Percentiles rank a stretch among this genome's conserved stretches.
Evolutionary conservation across 2,113 vertebrate genomes (phyloP).

Genomic region (Zapus hudsonius): DNA sequence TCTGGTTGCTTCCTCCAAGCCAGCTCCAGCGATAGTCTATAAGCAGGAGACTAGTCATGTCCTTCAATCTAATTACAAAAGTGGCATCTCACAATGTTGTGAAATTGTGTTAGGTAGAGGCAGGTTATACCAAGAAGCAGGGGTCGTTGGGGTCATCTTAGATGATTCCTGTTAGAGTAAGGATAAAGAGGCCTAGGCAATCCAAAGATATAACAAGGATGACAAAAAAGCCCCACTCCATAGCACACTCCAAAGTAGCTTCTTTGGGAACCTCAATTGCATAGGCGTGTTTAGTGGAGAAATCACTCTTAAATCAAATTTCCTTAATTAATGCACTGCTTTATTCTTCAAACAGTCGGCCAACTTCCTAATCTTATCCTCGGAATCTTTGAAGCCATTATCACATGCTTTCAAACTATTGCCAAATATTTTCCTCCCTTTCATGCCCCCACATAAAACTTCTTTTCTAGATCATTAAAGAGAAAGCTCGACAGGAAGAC

Average conservation of each 20-base stretch:
- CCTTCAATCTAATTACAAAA: not conserved
- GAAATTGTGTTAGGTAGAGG: not conserved
- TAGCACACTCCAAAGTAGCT: not conserved
- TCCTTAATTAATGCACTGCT: slow-evolving; percentile 66
- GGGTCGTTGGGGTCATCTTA: not conserved
- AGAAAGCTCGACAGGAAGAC: slow-evolving; percentile 49
- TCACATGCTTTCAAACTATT: slow-evolving; percentile 63
- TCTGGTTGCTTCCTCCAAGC: slow-evolving; percentile 1
- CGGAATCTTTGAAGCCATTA: slow-evolving; percentile 70
- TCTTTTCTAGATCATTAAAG: slow-evolving; percentile 61
- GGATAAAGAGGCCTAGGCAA: not conserved
- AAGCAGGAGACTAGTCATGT: not conserved
- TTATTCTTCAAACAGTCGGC: slow-evolving; percentile 68
- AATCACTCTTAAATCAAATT: slow-evolving; percentile 57
- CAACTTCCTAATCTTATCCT: slow-evolving; percentile 72
- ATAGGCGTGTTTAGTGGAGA: slow-evolving; percentile 18
- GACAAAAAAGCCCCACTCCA: slow-evolving; percentile 15
- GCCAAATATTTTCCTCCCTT: slow-evolving; percentile 64
- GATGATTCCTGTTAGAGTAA: not conserved
- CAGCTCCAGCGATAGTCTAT: not conserved
- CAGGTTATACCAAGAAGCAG: not conserved
- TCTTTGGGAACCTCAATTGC: slow-evolving; percentile 8
- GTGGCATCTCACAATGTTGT: not conserved
- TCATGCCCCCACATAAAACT: slow-evolving; percentile 37
- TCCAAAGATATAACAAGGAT: slow-evolving; percentile 24